Conservation (phyloP, 1,140 invertebrate species). For the Ylistrum balloti region DNA sequence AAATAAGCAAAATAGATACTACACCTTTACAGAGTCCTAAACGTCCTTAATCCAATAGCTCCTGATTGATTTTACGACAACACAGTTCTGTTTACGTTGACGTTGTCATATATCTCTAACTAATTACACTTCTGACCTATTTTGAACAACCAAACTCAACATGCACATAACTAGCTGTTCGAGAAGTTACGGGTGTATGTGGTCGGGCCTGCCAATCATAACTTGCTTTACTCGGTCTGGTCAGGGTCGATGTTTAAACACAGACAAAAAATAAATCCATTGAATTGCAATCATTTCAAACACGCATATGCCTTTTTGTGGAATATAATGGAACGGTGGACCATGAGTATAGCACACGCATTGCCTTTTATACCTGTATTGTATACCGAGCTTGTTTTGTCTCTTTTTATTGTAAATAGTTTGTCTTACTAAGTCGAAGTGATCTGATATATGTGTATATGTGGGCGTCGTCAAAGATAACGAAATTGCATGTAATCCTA, state of each 20-base stretch:
- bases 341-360: not conserved
- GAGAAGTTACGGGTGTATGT: not conserved
- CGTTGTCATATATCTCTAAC: conserved; percentile 19
- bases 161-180: not conserved
- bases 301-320: conserved; percentile 2
- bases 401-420: no score
- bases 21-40: not conserved
- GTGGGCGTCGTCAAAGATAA: not conserved
- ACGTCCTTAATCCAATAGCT: not conserved
- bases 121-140: conserved; percentile 17
- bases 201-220: not conserved
- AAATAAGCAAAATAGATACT: no score
- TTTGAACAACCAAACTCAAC: not conserved
- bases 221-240: not conserved
- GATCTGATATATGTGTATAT: no score
- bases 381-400: no score
- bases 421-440: not conserved
- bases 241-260: not conserved
- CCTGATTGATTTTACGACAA: conserved; percentile 12
- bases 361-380: not conserved
- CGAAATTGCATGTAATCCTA: no score
- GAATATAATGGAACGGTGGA: not conserved
- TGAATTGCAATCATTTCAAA: not conserved
- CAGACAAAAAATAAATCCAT: no score
- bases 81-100: conserved; percentile 3